Evolutionary conservation across 2,113 vertebrate genomes (phyloP).

Genomic region (Procavia capensis): DNA sequence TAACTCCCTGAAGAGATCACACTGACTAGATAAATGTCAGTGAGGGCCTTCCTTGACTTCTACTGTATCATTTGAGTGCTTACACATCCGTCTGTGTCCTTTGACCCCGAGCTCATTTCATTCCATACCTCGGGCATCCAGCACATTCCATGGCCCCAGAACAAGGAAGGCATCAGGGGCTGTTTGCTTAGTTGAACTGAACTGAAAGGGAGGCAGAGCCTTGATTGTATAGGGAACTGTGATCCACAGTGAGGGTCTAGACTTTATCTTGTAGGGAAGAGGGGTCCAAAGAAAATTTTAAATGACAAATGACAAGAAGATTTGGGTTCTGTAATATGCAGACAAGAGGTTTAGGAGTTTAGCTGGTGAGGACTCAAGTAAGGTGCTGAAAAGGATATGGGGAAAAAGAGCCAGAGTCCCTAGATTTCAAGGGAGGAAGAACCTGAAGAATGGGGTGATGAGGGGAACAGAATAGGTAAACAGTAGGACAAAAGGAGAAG

Average conservation of each 20-base stretch:
- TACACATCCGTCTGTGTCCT: neutral
- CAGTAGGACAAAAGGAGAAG: neutral
- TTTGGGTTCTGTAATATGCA: neutral
- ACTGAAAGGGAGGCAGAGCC: neutral
- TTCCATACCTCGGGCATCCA: neutral
- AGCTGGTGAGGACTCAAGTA: neutral
- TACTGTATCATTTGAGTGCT: rapidly evolving
- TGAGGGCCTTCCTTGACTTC: neutral
- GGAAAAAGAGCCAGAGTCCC: neutral
- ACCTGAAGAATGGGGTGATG: rapidly evolving
- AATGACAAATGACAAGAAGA: neutral
- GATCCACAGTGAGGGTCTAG: neutral
- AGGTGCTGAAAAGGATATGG: neutral
- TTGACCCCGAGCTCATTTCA: neutral
- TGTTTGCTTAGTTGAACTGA: neutral
- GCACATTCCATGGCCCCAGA: neutral
- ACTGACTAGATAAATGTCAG: too few species aligned
- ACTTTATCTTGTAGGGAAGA: neutral
- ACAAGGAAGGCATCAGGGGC: neutral
- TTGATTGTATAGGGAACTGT: neutral
- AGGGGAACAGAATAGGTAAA: too few species aligned
- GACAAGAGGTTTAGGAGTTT: neutral
- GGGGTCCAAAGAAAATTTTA: neutral
- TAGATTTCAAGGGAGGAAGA: neutral
- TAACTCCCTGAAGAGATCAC: neutral